These are phyloP conservation scores for Monodelphis domestica DNA, from an alignment of 2,797 vertebrate genomes.

Conservation along the genomic window DNA sequence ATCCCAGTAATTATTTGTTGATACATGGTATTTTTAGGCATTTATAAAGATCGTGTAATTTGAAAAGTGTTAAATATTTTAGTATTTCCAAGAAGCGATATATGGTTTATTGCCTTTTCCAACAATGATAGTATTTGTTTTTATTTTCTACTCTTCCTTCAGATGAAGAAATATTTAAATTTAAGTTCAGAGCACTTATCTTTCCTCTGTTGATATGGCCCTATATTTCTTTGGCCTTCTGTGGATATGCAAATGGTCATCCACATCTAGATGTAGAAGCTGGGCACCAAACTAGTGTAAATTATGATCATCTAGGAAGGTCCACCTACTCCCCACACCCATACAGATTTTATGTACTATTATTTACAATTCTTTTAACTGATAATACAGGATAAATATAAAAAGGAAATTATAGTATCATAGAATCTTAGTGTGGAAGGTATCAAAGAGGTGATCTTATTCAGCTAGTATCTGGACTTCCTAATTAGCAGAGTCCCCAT, in stretches of 20 bases:
- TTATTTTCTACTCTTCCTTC: neutral
- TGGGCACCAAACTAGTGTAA: neutral
- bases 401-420: neutral
- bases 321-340: neutral
- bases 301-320: neutral
- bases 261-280: neutral
- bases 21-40: constrained; percentile 22
- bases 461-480: neutral
- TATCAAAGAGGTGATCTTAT: neutral
- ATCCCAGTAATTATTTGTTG: constrained; percentile 5
- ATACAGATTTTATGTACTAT: neutral
- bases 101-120: neutral
- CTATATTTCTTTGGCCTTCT: neutral
- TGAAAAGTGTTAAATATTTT: neutral
- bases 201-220: neutral
- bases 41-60: constrained; percentile 19
- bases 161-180: neutral
- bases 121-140: constrained; percentile 2
- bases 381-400: neutral
- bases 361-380: neutral
- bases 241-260: neutral
- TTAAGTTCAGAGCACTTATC: neutral
- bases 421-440: neutral
- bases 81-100: constrained; percentile 23
- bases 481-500: neutral